Evolutionary conservation across 2,113 vertebrate genomes (phyloP).

Genomic region (Hystrix brachyura): DNA sequence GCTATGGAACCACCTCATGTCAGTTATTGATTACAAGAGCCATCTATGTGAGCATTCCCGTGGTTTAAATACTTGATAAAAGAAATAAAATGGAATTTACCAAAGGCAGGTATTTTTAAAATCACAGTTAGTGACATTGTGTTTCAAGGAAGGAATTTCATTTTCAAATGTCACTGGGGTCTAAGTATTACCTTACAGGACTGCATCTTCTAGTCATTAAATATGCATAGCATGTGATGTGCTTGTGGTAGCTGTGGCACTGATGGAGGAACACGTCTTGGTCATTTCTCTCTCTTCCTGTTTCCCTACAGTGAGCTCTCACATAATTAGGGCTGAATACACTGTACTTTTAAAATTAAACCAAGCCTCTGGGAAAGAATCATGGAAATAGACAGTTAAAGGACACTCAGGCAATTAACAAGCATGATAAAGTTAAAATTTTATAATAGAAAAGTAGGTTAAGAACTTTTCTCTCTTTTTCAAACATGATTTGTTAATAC

Average conservation of each 20-base stretch:
- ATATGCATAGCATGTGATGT: conserved; percentile 63
- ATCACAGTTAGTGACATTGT: conserved; percentile 34
- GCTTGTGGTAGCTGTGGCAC: conserved; percentile 79
- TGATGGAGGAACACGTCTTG: conserved; percentile 83
- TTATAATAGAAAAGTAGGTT: conserved; percentile 89
- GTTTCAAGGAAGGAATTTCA: conserved; percentile 56
- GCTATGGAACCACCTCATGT: neutral
- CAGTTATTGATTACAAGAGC: neutral
- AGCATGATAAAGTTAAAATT: conserved; percentile 87
- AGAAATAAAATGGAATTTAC: conserved; percentile 40
- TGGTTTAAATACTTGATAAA: conserved; percentile 24
- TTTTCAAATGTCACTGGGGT: conserved; percentile 54
- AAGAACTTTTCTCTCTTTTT: conserved; percentile 84
- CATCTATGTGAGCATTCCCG: neutral
- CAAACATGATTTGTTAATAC: conserved; percentile 76
- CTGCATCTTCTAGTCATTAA: conserved; percentile 63
- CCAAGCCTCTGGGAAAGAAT: conserved; percentile 89
- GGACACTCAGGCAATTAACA: conserved; percentile 89
- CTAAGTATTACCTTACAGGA: conserved; percentile 46
- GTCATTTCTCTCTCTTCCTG: conserved; percentile 85
- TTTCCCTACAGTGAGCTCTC: conserved; percentile 85
- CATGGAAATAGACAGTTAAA: conserved; percentile 87
- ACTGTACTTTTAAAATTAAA: conserved; percentile 89
- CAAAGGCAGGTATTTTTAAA: neutral
- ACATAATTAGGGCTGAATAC: conserved; percentile 89